Base-by-base conservation (phyloP, 2,797 vertebrate species). In the Philypnodon macrostomus region DNA sequence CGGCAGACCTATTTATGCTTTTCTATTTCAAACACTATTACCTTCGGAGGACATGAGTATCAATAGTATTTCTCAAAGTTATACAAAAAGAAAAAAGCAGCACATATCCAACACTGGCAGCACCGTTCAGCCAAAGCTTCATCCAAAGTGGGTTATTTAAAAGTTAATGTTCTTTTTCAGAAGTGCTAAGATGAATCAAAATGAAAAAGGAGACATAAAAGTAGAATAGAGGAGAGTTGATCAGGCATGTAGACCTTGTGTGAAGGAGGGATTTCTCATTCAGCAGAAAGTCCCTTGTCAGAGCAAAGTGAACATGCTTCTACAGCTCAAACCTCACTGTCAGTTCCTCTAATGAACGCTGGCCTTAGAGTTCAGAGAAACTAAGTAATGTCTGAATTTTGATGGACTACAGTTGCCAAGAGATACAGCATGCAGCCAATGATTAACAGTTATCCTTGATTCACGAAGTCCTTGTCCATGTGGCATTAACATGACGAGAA, bases 201-300 rank as follows among this genome's bases (percentile, higher is more conserved):
- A 13, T 17, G 10, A 10, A 36, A 10, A 36, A 32, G 26, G 12
- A 31, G 54, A 38, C 10, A 18, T 33, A 11, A 29, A 37, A 47
- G 8, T 5, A 1, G 6, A 26, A 44, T 29, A 1, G 27, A 2
- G 14, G 33, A 8, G 21, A 30, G 34, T 55, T 50, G 32, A 56
- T 59, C 44, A 50, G 53, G 19, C 47, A 47, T 32, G 32, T 7
- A 51, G 52, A 38, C 35, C 15, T 30, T 32, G 41, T 48, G 30
- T 41, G 18, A 45, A n/a, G n/a, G 17, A 50, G 32, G 51, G 27
- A 70, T 48, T 52, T 56, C 65, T 73, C 35, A 53, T 54, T 49
- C 7, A 45, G 17, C 10, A 37, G 24, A 48, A 41, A 62, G 52
- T 54, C 37, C 40, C 37, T n/a, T 42, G 35, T 62, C 40, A 48